Percentiles rank a stretch among this genome's conserved stretches.
Conservation (phyloP, 2,797 vertebrate species). For the Diplodus sargus region DNA sequence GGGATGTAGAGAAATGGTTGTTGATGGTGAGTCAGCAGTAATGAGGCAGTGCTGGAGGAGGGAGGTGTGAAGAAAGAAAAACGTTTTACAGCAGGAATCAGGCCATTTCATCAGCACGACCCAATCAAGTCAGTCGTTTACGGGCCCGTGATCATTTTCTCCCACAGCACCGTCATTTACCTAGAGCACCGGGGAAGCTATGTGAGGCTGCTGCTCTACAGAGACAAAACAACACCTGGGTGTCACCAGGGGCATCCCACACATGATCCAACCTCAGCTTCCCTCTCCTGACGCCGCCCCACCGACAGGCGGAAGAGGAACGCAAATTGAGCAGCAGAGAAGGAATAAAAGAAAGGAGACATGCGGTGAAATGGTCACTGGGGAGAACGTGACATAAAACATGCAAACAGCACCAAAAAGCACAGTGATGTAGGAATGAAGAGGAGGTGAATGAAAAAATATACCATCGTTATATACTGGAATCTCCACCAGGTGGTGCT, state of each 20-base stretch:
- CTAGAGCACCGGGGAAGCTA: constrained; percentile 39
- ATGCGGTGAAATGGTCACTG: constrained; percentile 39
- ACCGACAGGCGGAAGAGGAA: constrained; percentile 36
- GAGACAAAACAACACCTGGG: constrained; percentile 76
- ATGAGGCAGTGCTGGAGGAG: constrained; percentile 55
- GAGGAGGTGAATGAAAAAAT: background rate
- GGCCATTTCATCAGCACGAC: constrained; percentile 32
- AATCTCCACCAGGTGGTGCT: constrained; percentile 70
- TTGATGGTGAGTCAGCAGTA: constrained; percentile 75
- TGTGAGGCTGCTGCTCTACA: constrained; percentile 56
- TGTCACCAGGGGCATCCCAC: constrained; percentile 81
- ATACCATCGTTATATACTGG: background rate
- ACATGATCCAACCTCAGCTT: constrained; percentile 77
- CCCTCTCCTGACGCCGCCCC: constrained; percentile 70
- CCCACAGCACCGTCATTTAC: constrained; percentile 42
- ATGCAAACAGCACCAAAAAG: constrained; percentile 51
- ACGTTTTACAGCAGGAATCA: constrained; percentile 38
- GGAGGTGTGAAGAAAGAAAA: constrained; percentile 53
- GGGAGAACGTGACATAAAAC: constrained; percentile 20
- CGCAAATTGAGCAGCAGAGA: constrained; percentile 43
- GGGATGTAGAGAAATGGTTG: constrained; percentile 44
- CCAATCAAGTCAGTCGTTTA: constrained; percentile 46
- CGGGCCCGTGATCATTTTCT: constrained; percentile 19
- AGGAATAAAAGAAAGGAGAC: constrained; percentile 51
- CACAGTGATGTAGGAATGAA: constrained; percentile 19